Evolutionary conservation across 2,888 invertebrate species (phyloP).

Genomic region (Litoditis marina): DNA sequence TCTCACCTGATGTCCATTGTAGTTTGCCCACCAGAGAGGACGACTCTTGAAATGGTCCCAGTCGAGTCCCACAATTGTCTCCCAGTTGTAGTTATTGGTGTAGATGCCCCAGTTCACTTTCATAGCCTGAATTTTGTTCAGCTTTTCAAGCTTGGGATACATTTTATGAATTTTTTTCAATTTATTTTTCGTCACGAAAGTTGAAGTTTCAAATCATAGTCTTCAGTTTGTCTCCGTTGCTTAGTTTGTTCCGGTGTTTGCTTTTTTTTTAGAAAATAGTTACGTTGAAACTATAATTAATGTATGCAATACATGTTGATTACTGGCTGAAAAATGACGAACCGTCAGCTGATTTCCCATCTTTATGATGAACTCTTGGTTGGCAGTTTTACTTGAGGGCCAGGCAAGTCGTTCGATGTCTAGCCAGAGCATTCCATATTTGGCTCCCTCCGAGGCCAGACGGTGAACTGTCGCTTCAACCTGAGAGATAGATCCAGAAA

Average conservation of each 20-base stretch:
- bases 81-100: conserved; percentile 46
- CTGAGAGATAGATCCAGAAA: too few species aligned
- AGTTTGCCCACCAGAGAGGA: conserved; percentile 47
- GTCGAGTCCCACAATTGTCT: conserved; percentile 40
- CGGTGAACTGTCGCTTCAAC: conserved; percentile 17
- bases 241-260: too few species aligned
- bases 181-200: too few species aligned
- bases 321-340: too few species aligned
- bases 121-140: conserved; percentile 10
- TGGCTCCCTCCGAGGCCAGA: conserved; percentile 15
- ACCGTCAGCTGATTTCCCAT: conserved; percentile 27
- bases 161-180: too few species aligned
- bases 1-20: conserved; percentile 36
- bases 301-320: too few species aligned
- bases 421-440: conserved; percentile 26
- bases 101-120: conserved; percentile 37
- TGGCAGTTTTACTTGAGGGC: conserved; percentile 32
- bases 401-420: conserved; percentile 41
- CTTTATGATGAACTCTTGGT: conserved; percentile 36
- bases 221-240: too few species aligned
- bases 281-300: too few species aligned
- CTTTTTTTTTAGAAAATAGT: too few species aligned
- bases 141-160: too few species aligned
- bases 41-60: conserved; percentile 28
- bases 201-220: too few species aligned